Evolutionary conservation across 2,888 invertebrate genomes (phyloP).

Genomic region (Coenonympha glycerion): DNA sequence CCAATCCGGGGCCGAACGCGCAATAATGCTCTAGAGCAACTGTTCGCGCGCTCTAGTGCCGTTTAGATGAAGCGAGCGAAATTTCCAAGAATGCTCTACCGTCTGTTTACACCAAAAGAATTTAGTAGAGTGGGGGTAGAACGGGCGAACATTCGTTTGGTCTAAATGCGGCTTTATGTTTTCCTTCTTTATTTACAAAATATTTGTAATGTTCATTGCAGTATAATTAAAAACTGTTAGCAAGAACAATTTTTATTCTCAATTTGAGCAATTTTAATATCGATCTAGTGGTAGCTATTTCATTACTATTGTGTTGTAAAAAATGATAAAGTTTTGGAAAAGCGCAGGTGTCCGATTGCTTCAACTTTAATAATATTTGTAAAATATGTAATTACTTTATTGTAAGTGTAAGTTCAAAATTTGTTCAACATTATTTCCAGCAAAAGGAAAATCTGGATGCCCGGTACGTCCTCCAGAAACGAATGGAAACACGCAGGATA

Average conservation of each 20-base stretch:
- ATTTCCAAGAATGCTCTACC: too few relatives aligned
- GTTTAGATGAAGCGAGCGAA: too few relatives aligned
- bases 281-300: conserved; percentile 8
- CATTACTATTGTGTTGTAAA: conserved; percentile 29
- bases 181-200: conserved; percentile 34
- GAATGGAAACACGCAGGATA: conserved; percentile 28
- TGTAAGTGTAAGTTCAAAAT: conserved; percentile 12
- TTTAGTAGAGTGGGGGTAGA: too few relatives aligned
- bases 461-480: conserved; percentile 68
- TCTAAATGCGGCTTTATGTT: too few relatives aligned
- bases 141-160: too few relatives aligned
- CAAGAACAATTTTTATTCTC: conserved; percentile 39
- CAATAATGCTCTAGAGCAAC: too few relatives aligned
- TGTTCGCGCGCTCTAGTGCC: too few relatives aligned
- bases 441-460: conserved; percentile 70
- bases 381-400: conserved; percentile 8
- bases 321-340: conserved; percentile 87
- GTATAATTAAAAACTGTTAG: conserved; percentile 50
- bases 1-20: too few relatives aligned
- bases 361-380: not conserved
- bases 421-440: conserved; percentile 36
- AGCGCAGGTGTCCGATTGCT: conserved; percentile 77
- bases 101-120: too few relatives aligned
- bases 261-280: conserved; percentile 2
- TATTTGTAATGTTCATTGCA: conserved; percentile 46